Base-by-base conservation (phyloP, 2,113 vertebrate genomes). In the Panthera tigris region DNA sequence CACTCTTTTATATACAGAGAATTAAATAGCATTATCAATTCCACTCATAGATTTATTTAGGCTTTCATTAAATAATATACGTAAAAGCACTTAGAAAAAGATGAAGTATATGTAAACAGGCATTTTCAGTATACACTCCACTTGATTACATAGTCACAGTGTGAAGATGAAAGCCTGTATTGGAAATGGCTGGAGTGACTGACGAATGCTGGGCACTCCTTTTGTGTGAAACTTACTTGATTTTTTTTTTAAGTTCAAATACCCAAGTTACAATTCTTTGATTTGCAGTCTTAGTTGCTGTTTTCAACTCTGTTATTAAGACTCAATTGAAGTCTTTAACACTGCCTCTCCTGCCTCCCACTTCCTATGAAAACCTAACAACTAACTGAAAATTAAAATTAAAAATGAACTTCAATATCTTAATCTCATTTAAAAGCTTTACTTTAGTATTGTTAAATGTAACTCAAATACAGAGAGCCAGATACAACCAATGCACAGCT, bases 11-110 rank as follows among this genome's bases (percentile, higher is more conserved):
- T 50, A 73, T 16, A 57, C 0, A 52, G 55, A 96, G 7, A 88
- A 89, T 65, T 81, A 89, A 85, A 92, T 19, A 63, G 9, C 27
- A 89, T 82, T 93, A 86, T 61, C 15, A 69, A 39, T 89, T 78
- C 76, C 14, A 94, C 33, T 80, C 39, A 69, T 0, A 80, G 57
- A 82, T 82, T 91, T 14, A 94, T 29, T 92, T 88, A 66, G 23
- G 89, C 50, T 84, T 84, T 94, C 25, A 95, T 78, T 93, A 89
- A 92, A 81, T 81, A 69, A 93, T 21, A 92, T 33, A 65, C 6
- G 1, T 25, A 76, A 95, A 93, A 95, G 25, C 61, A 78, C 48
- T 69, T 50, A 85, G 8, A 93, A 95, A 91, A 97, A 21, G 21
- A 79, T 27, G 41, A 65, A 89, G 45, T 27, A 55, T 5, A 15